These are phyloP conservation scores for Proterorhinus semilunaris DNA, from an alignment of 2,113 vertebrate genomes.

Conservation along the genomic window DNA sequence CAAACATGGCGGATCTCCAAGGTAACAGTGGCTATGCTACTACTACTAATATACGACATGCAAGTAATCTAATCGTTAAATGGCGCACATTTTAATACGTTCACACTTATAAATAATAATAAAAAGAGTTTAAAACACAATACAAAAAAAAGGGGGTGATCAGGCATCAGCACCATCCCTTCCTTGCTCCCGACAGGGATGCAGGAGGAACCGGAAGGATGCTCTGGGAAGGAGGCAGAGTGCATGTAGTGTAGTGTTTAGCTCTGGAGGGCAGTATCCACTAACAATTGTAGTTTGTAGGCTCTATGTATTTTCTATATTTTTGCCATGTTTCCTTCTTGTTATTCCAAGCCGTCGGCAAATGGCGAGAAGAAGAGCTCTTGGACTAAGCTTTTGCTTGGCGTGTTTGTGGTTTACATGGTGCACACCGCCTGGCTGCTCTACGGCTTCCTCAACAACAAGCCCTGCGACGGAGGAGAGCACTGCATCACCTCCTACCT, in stretches of 20 bases:
- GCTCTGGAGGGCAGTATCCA: not conserved
- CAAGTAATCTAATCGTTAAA: too few relatives aligned
- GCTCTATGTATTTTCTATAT: not conserved
- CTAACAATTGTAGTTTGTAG: not conserved
- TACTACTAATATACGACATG: too few relatives aligned
- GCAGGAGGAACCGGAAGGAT: conserved; percentile 60
- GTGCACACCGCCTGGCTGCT: conserved; percentile 94
- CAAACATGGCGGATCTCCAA: too few relatives aligned
- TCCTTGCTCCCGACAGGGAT: not conserved
- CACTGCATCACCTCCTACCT: conserved; percentile 88
- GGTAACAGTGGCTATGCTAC: too few relatives aligned
- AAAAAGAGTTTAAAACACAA: not conserved
- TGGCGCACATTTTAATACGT: too few relatives aligned
- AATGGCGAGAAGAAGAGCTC: conserved; percentile 74
- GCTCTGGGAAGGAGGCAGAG: conserved; percentile 37
- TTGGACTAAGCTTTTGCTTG: conserved; percentile 86
- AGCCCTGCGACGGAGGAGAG: conserved; percentile 80
- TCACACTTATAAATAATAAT: too few relatives aligned
- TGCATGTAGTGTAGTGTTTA: conserved; percentile 13
- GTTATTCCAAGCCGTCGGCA: conserved; percentile 63
- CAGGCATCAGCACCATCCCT: conserved; percentile 41
- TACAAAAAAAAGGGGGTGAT: not conserved
- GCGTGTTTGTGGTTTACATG: conserved; percentile 90
- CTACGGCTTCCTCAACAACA: conserved; percentile 91
- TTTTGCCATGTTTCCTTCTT: conserved; percentile 71